phyloP scores from a whole-genome alignment of 2,797 vertebrate genomes.

The Rhinogobio ventralis region DNA sequence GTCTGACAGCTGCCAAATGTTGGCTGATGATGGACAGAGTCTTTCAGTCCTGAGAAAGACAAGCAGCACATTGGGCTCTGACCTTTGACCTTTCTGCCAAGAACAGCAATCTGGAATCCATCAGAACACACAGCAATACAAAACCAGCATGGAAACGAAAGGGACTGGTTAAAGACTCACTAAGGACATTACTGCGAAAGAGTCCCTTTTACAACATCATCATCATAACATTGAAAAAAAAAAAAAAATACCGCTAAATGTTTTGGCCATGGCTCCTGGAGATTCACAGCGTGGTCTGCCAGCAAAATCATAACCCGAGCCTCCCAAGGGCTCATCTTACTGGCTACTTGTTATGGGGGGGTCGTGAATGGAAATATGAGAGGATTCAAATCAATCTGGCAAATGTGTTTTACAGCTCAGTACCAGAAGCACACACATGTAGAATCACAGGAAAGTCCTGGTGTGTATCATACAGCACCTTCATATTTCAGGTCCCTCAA shows the following conservation, averaged over 20 bases:
- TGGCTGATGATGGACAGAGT: slow-evolving; percentile 48
- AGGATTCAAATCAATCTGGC: slow-evolving; percentile 53
- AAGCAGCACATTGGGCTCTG: slow-evolving; percentile 52
- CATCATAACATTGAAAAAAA: background rate
- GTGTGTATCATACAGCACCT: slow-evolving; percentile 53
- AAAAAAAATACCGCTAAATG: slow-evolving; percentile 22
- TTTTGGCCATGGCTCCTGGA: slow-evolving; percentile 36
- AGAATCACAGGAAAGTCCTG: slow-evolving; percentile 42
- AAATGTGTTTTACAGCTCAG: slow-evolving; percentile 59
- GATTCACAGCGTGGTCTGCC: slow-evolving; percentile 3
- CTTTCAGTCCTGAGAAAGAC: slow-evolving; percentile 19
- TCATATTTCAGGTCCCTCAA: slow-evolving; percentile 50
- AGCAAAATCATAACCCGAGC: slow-evolving; percentile 50
- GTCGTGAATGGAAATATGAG: slow-evolving; percentile 49
- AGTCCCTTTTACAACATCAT: slow-evolving; percentile 54
- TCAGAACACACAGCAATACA: slow-evolving; percentile 60
- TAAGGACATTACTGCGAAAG: slow-evolving; percentile 65
- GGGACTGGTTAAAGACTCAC: slow-evolving; percentile 39
- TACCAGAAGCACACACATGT: slow-evolving; percentile 31
- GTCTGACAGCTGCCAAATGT: slow-evolving; percentile 32
- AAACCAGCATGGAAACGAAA: slow-evolving; percentile 23
- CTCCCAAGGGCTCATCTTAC: slow-evolving; percentile 53
- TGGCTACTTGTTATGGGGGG: slow-evolving; percentile 55
- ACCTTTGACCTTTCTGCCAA: slow-evolving; percentile 52
- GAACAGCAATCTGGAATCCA: slow-evolving; percentile 65